Conservation (phyloP, 2,113 vertebrate genomes). For the Dasyprocta punctata region DNA sequence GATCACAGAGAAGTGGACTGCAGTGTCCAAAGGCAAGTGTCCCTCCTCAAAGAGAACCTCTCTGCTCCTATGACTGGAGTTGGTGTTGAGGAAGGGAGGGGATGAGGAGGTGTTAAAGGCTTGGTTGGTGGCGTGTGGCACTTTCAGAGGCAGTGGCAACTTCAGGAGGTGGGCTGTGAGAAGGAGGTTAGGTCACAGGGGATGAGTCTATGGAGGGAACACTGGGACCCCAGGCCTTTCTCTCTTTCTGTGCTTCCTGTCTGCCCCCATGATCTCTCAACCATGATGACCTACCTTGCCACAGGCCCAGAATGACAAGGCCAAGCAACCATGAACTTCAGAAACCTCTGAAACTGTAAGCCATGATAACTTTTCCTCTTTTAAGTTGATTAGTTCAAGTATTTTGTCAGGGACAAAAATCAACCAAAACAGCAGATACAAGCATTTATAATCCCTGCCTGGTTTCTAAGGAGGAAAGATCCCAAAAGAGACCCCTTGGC, state of each 20-base stretch:
- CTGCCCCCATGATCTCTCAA: too few species aligned
- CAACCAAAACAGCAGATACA: background rate
- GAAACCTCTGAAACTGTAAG: background rate
- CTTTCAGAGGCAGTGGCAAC: background rate
- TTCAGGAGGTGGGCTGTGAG: background rate
- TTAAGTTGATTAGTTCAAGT: background rate
- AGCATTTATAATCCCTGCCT: background rate
- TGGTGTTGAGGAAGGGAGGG: background rate
- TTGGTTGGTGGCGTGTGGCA: background rate
- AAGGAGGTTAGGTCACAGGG: background rate
- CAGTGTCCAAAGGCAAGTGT: background rate
- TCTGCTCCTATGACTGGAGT: background rate
- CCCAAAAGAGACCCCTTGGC: background rate
- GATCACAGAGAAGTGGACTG: too few species aligned
- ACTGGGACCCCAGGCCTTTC: background rate
- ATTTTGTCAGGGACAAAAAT: background rate
- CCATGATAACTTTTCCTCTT: background rate
- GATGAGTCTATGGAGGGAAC: background rate
- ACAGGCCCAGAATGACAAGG: background rate
- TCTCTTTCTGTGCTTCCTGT: background rate
- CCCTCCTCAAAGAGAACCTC: background rate
- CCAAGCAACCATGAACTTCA: background rate
- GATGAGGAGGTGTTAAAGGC: background rate
- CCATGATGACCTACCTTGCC: background rate
- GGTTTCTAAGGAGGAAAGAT: background rate